These are phyloP conservation scores for Syritta pipiens DNA, from an alignment of 2,888 invertebrate genomes.

Conservation along the genomic window DNA sequence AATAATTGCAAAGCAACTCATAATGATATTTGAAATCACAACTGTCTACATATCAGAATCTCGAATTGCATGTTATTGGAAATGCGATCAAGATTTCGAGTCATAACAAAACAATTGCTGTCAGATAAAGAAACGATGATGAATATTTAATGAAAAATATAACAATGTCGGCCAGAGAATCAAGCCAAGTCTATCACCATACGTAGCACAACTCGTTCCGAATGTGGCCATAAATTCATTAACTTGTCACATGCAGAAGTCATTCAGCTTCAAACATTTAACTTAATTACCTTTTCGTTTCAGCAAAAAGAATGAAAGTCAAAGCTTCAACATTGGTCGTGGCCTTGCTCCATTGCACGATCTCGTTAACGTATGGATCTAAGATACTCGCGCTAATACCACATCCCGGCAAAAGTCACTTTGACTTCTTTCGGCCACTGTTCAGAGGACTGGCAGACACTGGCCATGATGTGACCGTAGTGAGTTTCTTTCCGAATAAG, in stretches of 20 bases:
- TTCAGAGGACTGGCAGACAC: slow-evolving; percentile 76
- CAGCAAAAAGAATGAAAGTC: slow-evolving; percentile 55
- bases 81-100: too few species aligned
- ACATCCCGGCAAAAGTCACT: slow-evolving; percentile 79
- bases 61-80: too few species aligned
- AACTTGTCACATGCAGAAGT: slow-evolving; percentile 5
- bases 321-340: slow-evolving; percentile 46
- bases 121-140: too few species aligned
- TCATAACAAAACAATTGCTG: too few species aligned
- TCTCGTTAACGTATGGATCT: slow-evolving; percentile 52
- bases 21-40: too few species aligned
- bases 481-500: slow-evolving; percentile 78
- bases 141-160: too few species aligned
- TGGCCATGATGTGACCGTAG: slow-evolving; percentile 79
- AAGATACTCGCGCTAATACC: slow-evolving; percentile 77
- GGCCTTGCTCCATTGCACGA: slow-evolving; percentile 62
- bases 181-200: too few species aligned
- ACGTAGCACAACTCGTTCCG: slow-evolving; percentile 26
- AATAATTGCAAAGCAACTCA: too few species aligned
- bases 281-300: slow-evolving; percentile 35
- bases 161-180: too few species aligned
- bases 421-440: slow-evolving; percentile 78
- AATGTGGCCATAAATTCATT: slow-evolving; percentile 30
- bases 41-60: too few species aligned
- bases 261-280: slow-evolving; percentile 1